phyloP scores from a whole-genome alignment of 2,797 vertebrate genomes.

The Anolis apletophallus region DNA sequence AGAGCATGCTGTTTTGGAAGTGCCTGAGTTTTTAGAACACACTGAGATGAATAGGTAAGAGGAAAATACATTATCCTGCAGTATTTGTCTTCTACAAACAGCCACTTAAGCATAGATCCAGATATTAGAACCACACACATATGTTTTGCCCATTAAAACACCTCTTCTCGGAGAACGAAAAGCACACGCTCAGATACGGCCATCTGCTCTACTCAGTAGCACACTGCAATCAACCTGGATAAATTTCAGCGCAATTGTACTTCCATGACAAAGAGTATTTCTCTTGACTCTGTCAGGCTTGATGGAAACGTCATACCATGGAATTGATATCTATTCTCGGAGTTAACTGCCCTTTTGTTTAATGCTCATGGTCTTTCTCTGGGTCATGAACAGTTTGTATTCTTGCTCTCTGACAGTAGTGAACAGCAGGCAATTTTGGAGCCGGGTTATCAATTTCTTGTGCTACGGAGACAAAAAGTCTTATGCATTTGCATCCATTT shows the following conservation, averaged over 20 bases:
- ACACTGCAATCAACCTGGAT: not conserved
- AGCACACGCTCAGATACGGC: not conserved
- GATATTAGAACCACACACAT: not conserved
- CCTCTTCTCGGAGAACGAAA: not conserved
- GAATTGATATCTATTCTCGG: conserved; percentile 29
- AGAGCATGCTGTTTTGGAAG: not conserved
- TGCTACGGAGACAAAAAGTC: not conserved
- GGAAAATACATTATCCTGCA: not conserved
- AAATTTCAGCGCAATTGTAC: conserved; percentile 34
- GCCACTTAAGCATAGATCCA: not conserved
- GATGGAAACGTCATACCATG: conserved; percentile 21
- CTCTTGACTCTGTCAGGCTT: conserved; percentile 15
- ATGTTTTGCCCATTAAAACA: not conserved
- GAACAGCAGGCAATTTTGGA: not conserved
- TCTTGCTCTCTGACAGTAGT: not conserved
- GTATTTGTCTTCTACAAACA: not conserved
- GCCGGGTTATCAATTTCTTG: not conserved
- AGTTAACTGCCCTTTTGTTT: conserved; percentile 30
- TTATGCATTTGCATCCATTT: conserved; percentile 5
- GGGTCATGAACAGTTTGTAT: conserved; percentile 5
- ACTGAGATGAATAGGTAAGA: not conserved
- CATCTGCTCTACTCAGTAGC: not conserved
- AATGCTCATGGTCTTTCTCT: conserved; percentile 19
- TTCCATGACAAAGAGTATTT: conserved; percentile 25
- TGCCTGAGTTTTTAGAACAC: not conserved